Conservation (phyloP, 1,140 invertebrate species). For the Sycophaga agraensis region DNA sequence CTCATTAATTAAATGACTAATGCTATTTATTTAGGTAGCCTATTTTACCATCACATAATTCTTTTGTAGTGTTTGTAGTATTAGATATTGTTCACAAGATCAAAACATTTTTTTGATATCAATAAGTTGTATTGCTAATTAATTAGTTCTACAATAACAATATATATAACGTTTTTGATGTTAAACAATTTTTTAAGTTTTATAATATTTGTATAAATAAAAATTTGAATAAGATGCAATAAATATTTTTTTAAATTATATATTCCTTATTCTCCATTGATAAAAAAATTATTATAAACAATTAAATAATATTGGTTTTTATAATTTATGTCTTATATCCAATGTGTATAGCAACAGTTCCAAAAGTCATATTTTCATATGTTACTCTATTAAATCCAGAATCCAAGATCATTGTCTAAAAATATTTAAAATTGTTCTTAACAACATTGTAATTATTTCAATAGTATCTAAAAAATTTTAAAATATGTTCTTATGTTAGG, state of each 20-base stretch:
- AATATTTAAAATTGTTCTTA: slow-evolving; percentile 5
- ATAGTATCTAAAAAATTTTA: no score
- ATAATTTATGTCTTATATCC: slow-evolving; percentile 79
- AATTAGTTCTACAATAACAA: slow-evolving; percentile 4
- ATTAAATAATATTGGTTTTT: slow-evolving; percentile 1
- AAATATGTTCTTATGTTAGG: no score
- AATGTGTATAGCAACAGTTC: slow-evolving; percentile 90
- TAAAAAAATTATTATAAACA: neutral
- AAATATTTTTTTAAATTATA: no score
- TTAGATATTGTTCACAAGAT: slow-evolving; percentile 7
- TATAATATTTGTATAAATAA: slow-evolving; percentile 30
- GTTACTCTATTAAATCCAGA: slow-evolving; percentile 84
- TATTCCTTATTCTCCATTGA: neutral
- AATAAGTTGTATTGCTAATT: neutral
- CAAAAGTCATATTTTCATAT: slow-evolving; percentile 89
- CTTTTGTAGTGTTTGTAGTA: neutral
- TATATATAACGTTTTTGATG: slow-evolving; percentile 10
- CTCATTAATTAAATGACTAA: slow-evolving; percentile 16
- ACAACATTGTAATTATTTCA: neutral
- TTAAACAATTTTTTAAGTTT: slow-evolving; percentile 30
- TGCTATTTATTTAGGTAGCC: slow-evolving; percentile 24
- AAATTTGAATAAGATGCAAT: neutral
- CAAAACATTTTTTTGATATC: slow-evolving; percentile 16
- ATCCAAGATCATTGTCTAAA: slow-evolving; percentile 75
- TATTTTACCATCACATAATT: slow-evolving; percentile 4